Conservation (phyloP, 2,113 vertebrate species). For the Calonectris borealis region DNA sequence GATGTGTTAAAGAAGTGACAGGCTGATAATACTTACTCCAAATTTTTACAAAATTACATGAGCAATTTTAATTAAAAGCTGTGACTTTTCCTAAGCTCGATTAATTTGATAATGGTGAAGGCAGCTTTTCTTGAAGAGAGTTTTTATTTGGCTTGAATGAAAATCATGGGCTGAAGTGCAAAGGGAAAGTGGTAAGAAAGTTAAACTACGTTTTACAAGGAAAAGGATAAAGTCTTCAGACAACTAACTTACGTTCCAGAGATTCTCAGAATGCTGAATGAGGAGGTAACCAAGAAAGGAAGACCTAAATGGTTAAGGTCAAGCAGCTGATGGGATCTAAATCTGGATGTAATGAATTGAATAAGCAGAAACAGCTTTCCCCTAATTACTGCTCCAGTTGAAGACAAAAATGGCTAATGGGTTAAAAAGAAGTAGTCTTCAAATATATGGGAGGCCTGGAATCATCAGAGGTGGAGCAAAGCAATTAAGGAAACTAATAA, state of each 20-base stretch:
- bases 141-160: neutral
- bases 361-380: neutral
- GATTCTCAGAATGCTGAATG: neutral
- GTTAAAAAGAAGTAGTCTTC: neutral
- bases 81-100: neutral
- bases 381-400: neutral
- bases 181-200: neutral
- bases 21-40: neutral
- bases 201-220: neutral
- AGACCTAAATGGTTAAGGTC: neutral
- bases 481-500: slow-evolving; percentile 61
- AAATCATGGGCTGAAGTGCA: neutral
- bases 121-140: neutral
- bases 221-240: neutral
- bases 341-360: neutral
- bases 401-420: neutral
- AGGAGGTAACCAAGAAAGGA: neutral
- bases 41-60: neutral
- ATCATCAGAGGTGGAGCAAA: slow-evolving; percentile 14
- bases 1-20: neutral
- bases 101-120: neutral
- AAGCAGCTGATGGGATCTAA: neutral
- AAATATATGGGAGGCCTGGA: neutral
- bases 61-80: neutral
- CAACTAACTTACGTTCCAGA: neutral